Conservation (phyloP, 30 jellyfish, hydroid and myxozoan species). For the Aurelia aurita complex sp. Pacific region DNA sequence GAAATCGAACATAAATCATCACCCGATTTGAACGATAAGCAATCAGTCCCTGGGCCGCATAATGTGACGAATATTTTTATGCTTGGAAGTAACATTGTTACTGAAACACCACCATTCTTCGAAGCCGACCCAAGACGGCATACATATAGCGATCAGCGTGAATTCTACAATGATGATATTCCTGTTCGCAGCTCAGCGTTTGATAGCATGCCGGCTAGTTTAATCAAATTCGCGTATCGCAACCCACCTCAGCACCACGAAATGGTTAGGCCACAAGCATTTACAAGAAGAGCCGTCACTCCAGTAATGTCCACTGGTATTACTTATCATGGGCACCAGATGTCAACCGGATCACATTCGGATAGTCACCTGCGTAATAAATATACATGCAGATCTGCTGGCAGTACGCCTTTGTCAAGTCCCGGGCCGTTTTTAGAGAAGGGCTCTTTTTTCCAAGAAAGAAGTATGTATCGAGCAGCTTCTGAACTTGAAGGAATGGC, state of each 20-base stretch:
- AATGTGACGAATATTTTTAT: constrained; percentile 14
- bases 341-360: constrained; percentile 28
- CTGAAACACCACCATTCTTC: constrained; percentile 9
- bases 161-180: constrained; percentile 18
- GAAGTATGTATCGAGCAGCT: neutral
- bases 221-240: constrained; percentile 29
- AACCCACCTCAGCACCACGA: constrained; percentile 34
- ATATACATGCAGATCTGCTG: constrained; percentile 63
- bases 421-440: constrained; percentile 60
- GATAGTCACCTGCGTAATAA: constrained; percentile 40
- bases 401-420: constrained; percentile 58
- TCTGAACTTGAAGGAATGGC: constrained; percentile 13
- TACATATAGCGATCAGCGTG: constrained; percentile 15
- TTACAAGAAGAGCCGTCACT: constrained; percentile 44
- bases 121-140: constrained; percentile 36
- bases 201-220: constrained; percentile 45
- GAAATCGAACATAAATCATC: too few species aligned
- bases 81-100: constrained; percentile 22
- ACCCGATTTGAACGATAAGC: constrained; percentile 8
- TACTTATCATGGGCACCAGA: constrained; percentile 14
- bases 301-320: constrained; percentile 31
- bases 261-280: constrained; percentile 18
- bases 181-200: constrained; percentile 20
- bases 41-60: constrained; percentile 1
- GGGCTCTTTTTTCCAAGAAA: constrained; percentile 16